phyloP scores from a whole-genome alignment of 2,113 vertebrate genomes.

The Pollimyrus isidori region DNA sequence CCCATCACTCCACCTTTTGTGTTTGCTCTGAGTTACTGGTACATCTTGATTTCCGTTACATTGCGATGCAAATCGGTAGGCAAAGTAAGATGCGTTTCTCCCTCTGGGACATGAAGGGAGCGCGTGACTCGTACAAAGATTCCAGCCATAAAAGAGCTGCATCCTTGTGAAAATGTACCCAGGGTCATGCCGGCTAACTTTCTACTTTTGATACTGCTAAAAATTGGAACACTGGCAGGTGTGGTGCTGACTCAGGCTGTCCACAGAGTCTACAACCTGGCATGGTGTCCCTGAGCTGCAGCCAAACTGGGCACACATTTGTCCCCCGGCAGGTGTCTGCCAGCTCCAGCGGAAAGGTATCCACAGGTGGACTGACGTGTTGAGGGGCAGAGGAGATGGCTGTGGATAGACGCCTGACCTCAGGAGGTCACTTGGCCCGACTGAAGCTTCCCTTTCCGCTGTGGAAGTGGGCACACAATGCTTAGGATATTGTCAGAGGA shows the following conservation, averaged over 20 bases:
- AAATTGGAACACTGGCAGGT: background rate
- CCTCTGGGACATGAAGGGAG: background rate
- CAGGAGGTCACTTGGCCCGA: slow-evolving; percentile 14
- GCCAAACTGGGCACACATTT: background rate
- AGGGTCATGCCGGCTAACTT: slow-evolving; percentile 15
- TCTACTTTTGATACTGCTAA: background rate
- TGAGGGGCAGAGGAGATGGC: background rate
- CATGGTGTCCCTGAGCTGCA: background rate
- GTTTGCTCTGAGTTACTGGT: background rate
- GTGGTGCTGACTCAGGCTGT: slow-evolving; percentile 21
- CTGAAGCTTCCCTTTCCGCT: slow-evolving; percentile 24
- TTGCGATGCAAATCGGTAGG: background rate
- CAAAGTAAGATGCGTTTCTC: background rate
- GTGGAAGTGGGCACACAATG: slow-evolving; percentile 22
- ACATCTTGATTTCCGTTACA: background rate
- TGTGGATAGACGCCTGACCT: slow-evolving; percentile 3
- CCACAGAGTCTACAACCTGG: background rate
- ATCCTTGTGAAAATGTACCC: background rate
- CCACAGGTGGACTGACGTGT: background rate
- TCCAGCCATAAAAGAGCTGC: background rate
- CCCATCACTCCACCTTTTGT: background rate
- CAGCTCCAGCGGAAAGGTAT: background rate
- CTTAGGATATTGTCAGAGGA: slow-evolving; percentile 15
- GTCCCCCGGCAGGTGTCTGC: background rate
- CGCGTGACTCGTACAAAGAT: slow-evolving; percentile 24